Base-by-base conservation (phyloP, 2,797 vertebrate genomes). In the Lacerta bilineata region DNA sequence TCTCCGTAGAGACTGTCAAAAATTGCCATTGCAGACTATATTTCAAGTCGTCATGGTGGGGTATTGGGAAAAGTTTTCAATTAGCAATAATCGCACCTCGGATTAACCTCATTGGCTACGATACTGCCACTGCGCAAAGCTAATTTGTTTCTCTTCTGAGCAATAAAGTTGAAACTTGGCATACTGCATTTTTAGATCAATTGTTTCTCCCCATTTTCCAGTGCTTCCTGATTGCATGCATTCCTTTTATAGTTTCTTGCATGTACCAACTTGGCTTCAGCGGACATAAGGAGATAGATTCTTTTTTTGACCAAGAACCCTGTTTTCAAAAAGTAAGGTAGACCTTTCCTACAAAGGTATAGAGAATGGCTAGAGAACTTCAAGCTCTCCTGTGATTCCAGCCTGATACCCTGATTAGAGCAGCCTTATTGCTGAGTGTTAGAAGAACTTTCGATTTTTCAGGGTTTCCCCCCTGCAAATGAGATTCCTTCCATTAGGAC, bases 11-110 rank as follows among this genome's bases (percentile, higher is more conserved):
- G 97, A 98, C 98, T 96, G 95, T 97, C 98, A 98, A 98, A 98
- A 98, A 98, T 98, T 98, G 98, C 98, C 98, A 94, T 94, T 92
- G 97, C 97, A 97, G 97, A 98, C 97, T 98, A 96, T 98, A 98
- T 98, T 98, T 97, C 98, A 98, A 98, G 98, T 98, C 97, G 97
- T 98, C 98, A 96, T 87, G 97, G 96, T 95, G 96, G 96, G 95
- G 95, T 97, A 96, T 96, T 97, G 96, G 98, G 98, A 98, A 98
- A 99, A 98, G 98, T 98, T 98, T 98, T 98, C 98, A 98, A 98
- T 96, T 97, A 98, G 98, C 98, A 98, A 98, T 98, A 98, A 98
- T 98, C 97, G 96, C 97, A 97, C 97, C 98, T 98, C 97, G 96
- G 98, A 98, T 98, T 97, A 96, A 97, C 97, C 97, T 98, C 98